Conservation (phyloP, 2,113 vertebrate genomes). For the Macaca fascicularis region DNA sequence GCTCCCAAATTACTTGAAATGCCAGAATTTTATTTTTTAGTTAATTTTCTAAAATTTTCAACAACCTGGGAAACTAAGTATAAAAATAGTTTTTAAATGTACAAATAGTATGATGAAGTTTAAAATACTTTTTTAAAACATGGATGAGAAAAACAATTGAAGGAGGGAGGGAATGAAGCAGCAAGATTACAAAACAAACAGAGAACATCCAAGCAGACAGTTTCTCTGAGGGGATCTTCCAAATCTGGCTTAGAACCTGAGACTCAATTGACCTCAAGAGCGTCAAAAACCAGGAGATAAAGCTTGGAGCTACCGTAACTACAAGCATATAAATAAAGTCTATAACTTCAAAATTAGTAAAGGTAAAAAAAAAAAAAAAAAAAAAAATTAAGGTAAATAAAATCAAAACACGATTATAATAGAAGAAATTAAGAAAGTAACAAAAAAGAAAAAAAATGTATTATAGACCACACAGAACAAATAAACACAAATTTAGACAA, state of each 20-base stretch:
- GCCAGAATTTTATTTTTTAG: background rate
- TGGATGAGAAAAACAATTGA: background rate
- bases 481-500: background rate
- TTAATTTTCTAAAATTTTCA: background rate
- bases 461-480: background rate
- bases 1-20: background rate
- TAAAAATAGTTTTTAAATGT: background rate
- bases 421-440: background rate
- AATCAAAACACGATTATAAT: background rate
- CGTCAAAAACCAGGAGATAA: background rate
- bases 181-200: background rate
- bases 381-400: background rate
- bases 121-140: background rate
- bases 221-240: background rate
- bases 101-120: background rate
- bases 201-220: background rate
- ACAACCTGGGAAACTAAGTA: background rate
- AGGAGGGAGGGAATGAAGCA: background rate
- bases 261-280: background rate
- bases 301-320: background rate
- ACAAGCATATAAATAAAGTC: background rate
- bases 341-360: conserved; percentile 2
- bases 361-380: background rate
- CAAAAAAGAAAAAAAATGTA: background rate
- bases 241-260: background rate